These are phyloP conservation scores for Kryphioiulus occultus DNA, from an alignment of 2,888 invertebrate genomes.

Conservation along the genomic window DNA sequence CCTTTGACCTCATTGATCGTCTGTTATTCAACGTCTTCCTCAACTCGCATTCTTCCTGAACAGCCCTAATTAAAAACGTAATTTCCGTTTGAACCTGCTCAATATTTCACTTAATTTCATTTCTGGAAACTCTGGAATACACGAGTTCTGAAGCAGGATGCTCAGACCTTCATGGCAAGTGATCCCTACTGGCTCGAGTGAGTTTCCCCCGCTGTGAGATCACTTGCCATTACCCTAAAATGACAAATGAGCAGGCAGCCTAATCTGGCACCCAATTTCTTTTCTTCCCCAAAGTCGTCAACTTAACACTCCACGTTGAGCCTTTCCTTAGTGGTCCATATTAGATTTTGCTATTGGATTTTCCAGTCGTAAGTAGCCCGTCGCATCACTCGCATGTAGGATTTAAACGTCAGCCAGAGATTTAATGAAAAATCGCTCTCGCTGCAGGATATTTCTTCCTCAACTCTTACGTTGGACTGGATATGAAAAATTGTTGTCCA, in stretches of 20 bases:
- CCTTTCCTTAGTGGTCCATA: neutral
- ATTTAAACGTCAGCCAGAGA: conserved; percentile 4
- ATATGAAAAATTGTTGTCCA: conserved; percentile 13
- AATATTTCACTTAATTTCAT: neutral
- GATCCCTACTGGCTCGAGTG: neutral
- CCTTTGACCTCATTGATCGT: neutral
- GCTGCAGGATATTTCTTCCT: neutral
- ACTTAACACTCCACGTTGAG: conserved; percentile 9
- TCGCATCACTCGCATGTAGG: neutral
- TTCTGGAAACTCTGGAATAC: no score
- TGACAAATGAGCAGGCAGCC: neutral
- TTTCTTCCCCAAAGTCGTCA: neutral
- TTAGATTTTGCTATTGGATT: neutral
- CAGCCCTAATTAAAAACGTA: neutral
- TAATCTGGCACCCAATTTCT: neutral
- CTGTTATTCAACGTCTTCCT: neutral
- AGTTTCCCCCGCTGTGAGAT: neutral
- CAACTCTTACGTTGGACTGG: neutral
- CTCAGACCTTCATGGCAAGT: neutral
- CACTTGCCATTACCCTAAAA: conserved; percentile 9
- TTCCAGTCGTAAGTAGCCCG: neutral
- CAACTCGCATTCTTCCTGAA: no score
- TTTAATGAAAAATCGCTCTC: conserved; percentile 9
- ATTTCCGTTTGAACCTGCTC: neutral
- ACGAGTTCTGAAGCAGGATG: no score